Base-by-base conservation (phyloP, 2,797 vertebrate species). In the Eidolon dupreanum region DNA sequence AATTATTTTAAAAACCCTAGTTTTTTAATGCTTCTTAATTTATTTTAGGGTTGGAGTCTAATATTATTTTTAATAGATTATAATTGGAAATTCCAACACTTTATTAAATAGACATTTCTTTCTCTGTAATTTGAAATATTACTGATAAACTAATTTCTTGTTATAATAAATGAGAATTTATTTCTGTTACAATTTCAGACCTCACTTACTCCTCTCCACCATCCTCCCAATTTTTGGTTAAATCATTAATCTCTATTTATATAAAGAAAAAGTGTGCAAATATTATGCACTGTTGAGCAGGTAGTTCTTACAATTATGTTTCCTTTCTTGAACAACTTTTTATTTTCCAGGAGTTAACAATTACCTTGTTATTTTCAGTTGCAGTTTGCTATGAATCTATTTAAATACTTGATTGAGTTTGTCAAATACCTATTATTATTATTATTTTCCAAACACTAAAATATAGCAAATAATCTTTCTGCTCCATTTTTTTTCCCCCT, bases 291-390 rank as follows among this genome's bases (percentile, higher is more conserved):
- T 61, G 28, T 77, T 68, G 20, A 89, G 41, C 26, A 68, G 41
- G 11, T 41, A 41, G 33, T 51, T 90, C 59, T 41, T 61, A 68
- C 66, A 24, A 82, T 55, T 63, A 61, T 91, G 53, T 55, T 87
- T 87, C 63, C 46, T 81, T 55, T 93, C 66, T 82, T 65, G 46
- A 84, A 51, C 26, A 71, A 51, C 26, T 55, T 88, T 89, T 28
- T 75, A 63, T 26, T 83, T 66, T 38, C 61, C 26, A 68, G 68
- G n/a, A 68, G n/a, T 89, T 57, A 68, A 83, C 31, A 61, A 66
- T 41, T 38, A 55, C 51, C 41, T 84, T 84, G 41, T 84, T 77
- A 77, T 70, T 90, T 90, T 84, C 22, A 94, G 61, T 94, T 90
- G 33, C 57, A 57, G 49, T 83, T 90, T 63, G 43, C 33, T 70